Evolutionary conservation across 2,888 invertebrate species (phyloP).

Genomic region (Monopis laevigella): DNA sequence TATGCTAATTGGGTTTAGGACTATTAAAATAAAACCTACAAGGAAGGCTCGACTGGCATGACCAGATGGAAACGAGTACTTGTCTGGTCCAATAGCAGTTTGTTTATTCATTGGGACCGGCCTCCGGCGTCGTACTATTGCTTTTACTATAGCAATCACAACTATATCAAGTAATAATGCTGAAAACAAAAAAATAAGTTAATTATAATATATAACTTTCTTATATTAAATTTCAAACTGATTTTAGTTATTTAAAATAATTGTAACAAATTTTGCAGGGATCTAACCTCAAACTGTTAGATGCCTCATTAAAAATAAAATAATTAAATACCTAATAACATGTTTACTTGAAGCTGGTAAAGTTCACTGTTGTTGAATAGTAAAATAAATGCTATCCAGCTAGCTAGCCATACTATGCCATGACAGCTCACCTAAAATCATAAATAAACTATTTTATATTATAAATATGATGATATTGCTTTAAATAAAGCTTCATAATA

Average conservation of each 20-base stretch:
- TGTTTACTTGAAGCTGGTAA: constrained; percentile 86
- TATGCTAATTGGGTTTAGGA: constrained; percentile 69
- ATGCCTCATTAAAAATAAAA: no score
- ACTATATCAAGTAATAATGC: constrained; percentile 84
- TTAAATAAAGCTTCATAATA: no score
- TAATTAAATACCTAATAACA: constrained; percentile 76
- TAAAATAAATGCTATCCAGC: constrained; percentile 82
- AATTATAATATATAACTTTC: neutral
- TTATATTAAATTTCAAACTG: no score
- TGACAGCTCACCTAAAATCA: constrained; percentile 82
- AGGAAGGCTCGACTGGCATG: constrained; percentile 88
- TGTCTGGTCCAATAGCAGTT: constrained; percentile 82
- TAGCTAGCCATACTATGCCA: constrained; percentile 85
- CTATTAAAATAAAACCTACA: constrained; percentile 76
- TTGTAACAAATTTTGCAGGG: no score
- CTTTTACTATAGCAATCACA: constrained; percentile 80
- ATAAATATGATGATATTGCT: neutral
- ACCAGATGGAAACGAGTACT: constrained; percentile 93
- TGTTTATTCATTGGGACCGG: constrained; percentile 77
- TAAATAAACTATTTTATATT: constrained; percentile 14
- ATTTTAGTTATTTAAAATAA: no score
- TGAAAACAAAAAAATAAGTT: constrained; percentile 49
- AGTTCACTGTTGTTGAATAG: constrained; percentile 73
- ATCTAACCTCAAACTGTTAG: no score
- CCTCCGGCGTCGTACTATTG: constrained; percentile 78